Percentiles rank a stretch among this genome's conserved stretches.
Evolutionary conservation across 2,797 vertebrate species (phyloP).

Genomic region (Atherinosoma microstoma): DNA sequence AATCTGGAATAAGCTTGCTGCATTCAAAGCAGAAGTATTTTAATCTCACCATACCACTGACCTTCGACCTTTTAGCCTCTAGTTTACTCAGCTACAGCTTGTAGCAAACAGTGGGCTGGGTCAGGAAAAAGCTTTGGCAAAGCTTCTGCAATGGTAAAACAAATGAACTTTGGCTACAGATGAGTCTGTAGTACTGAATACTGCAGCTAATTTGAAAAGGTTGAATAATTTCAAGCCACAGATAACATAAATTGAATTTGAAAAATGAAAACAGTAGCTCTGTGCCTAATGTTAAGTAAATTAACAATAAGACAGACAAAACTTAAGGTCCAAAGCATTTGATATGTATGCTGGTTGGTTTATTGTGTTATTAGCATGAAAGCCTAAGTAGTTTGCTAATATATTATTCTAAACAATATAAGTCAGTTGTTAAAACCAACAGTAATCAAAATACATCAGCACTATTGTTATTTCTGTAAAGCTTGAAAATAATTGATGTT

Average conservation of each 20-base stretch:
- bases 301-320: too few relatives aligned
- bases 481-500: too few relatives aligned
- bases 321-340: background rate
- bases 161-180: too few relatives aligned
- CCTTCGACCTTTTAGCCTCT: conserved; percentile 53
- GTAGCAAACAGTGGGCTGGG: conserved; percentile 16
- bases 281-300: background rate
- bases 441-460: too few relatives aligned
- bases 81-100: conserved; percentile 45
- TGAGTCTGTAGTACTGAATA: background rate
- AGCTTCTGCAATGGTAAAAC: background rate
- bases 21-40: conserved; percentile 58
- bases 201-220: background rate
- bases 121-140: conserved; percentile 17
- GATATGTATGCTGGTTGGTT: background rate
- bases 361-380: background rate
- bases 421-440: too few relatives aligned
- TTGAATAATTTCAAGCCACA: too few relatives aligned
- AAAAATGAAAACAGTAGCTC: background rate
- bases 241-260: too few relatives aligned
- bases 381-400: background rate
- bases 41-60: conserved; percentile 56
- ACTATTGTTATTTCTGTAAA: too few relatives aligned
- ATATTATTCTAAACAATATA: too few relatives aligned
- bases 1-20: conserved; percentile 44